Evolutionary conservation across 2,888 invertebrate genomes (phyloP), one percentile per base, ranked within the genome.

Genomic region (Drosophila peninsularis): DNA sequence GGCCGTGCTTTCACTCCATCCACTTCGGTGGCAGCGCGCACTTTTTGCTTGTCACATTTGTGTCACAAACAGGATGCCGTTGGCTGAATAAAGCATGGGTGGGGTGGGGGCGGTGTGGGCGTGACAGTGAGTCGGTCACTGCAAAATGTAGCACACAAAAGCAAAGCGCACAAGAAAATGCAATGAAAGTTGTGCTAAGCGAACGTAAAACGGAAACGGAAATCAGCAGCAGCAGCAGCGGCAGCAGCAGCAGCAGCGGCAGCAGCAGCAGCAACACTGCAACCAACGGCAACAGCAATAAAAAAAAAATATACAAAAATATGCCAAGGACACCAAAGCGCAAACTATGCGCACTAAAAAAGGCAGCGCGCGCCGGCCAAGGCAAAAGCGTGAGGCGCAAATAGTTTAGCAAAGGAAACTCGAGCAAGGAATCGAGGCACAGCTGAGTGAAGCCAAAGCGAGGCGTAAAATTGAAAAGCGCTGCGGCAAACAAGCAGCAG

Each of bases 21-120:
- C 80, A 83, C 79, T 85, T 89, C 80, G 80, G 75, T 65, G 77
- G 77, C 80, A 78, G 66, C 74, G 87, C 78, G 81, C 86, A 89
- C 81, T 90, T 90, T 89, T 89, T 85, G 78, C 88, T 82, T 90
- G 90, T 90, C 90, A 89, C 88, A 90, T 90, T 90, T 90, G 86
- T 90, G 90, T 90, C 88, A 73, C 84, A 88, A 89, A 88, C 90
- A 90, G 90, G 90, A 90, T 80, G 83, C 80, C 64, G 55, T 47
- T 62, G 67, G 81, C 67, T 32, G 50, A 24, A 24, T 24, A 3
- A 24, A 24, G 24, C n/a, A 24, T 41, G 52, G 50, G 49, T 5
- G 11, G 42, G 19, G 41, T n/a, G 41, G 37, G 44, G 37, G 53
- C 34, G 52, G 32, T 34, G 71, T 60, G 67, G 71, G 66, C 56